Evolutionary conservation across 2,797 vertebrate species (phyloP).

Genomic region (Urophycis tenuis): DNA sequence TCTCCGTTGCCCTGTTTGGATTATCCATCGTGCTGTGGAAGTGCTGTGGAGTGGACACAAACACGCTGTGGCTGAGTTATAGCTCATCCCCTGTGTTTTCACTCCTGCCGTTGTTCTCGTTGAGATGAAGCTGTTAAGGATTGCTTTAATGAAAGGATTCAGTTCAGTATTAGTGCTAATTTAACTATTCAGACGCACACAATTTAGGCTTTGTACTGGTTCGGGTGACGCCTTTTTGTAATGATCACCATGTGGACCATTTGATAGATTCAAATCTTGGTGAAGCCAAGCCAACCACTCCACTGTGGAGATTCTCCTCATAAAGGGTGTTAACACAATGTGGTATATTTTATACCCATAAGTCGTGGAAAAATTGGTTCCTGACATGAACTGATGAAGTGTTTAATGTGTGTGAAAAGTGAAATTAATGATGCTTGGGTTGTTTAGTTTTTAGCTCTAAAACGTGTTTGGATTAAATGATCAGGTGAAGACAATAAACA

Average conservation of each 20-base stretch:
- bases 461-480: background rate
- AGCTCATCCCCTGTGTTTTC: too few relatives aligned
- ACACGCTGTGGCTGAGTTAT: too few relatives aligned
- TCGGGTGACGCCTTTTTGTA: background rate
- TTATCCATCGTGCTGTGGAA: background rate
- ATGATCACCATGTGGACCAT: background rate
- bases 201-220: background rate
- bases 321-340: background rate
- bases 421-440: background rate
- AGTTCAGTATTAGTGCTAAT: background rate
- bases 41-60: background rate
- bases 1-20: background rate
- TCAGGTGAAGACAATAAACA: background rate
- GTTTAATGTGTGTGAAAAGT: conserved; percentile 4
- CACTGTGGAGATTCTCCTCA: background rate
- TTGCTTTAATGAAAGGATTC: background rate
- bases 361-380: background rate
- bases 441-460: background rate
- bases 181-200: background rate
- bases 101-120: background rate
- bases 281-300: background rate
- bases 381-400: conserved; percentile 5
- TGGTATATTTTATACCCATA: background rate
- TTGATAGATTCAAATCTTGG: background rate
- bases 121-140: background rate